Percentiles rank a stretch among this genome's conserved stretches.
These are phyloP conservation scores for Antedon mediterranea DNA, from an alignment of 53 echinoderm and acorn worm genomes.

Conservation along the genomic window DNA sequence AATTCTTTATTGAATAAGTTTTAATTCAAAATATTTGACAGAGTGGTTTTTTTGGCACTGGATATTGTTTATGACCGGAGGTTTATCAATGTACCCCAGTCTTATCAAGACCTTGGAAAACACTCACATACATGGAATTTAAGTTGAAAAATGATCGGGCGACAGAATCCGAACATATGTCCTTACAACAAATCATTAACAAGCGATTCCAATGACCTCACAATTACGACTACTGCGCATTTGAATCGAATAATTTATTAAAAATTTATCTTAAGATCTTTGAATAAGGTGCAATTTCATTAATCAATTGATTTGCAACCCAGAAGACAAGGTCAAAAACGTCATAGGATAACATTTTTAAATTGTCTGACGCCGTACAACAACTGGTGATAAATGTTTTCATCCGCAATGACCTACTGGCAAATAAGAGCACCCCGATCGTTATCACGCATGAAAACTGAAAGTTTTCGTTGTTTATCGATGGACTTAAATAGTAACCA, in stretches of 20 bases:
- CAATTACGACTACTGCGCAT: neutral
- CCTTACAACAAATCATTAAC: neutral
- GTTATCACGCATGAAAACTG: neutral
- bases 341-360: neutral
- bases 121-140: neutral
- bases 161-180: neutral
- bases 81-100: neutral
- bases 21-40: neutral
- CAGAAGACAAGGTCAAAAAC: neutral
- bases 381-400: neutral
- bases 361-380: neutral
- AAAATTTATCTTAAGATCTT: neutral
- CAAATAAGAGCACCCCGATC: neutral
- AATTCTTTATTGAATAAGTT: too few relatives aligned
- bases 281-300: neutral
- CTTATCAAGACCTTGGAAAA: neutral
- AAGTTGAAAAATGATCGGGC: neutral
- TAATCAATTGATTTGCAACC: neutral
- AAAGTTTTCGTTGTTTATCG: neutral
- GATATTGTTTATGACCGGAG: neutral
- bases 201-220: neutral
- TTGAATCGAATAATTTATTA: neutral
- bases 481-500: neutral
- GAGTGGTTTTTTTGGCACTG: neutral
- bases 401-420: neutral